Conservation (phyloP, 2,888 invertebrate species). For the Seladonia tumulorum region DNA sequence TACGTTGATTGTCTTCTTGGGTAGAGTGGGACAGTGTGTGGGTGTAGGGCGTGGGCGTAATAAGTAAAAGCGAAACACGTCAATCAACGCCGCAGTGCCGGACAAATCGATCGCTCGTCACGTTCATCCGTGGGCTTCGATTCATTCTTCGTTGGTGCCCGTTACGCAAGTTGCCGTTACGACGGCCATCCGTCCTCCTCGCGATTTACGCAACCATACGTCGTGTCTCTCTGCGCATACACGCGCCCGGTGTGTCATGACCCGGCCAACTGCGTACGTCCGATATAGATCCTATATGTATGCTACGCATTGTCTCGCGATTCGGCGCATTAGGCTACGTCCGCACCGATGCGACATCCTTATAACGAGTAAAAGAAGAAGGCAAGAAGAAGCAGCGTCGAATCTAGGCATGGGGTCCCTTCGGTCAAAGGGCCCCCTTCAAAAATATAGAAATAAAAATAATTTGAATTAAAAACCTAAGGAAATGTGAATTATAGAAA, state of each 20-base stretch:
- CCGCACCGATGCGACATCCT: too few species aligned
- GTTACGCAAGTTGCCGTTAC: slow-evolving; percentile 60
- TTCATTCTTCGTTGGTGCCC: slow-evolving; percentile 43
- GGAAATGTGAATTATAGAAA: too few species aligned
- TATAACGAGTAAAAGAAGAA: too few species aligned
- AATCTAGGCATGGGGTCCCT: too few species aligned
- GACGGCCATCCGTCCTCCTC: slow-evolving; percentile 27
- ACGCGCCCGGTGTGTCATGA: slow-evolving; percentile 19
- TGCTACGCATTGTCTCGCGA: not conserved
- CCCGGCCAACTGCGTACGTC: slow-evolving; percentile 59
- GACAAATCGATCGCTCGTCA: slow-evolving; percentile 52
- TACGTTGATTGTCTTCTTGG: slow-evolving; percentile 23
- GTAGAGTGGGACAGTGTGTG: not conserved
- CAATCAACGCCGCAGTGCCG: slow-evolving; percentile 62
- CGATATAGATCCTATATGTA: not conserved
- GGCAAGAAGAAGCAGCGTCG: too few species aligned
- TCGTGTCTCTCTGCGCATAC: slow-evolving; percentile 3
- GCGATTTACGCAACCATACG: slow-evolving; percentile 60
- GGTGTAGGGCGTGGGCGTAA: slow-evolving; percentile 42
- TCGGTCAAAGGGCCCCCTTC: too few species aligned
- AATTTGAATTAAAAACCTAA: too few species aligned
- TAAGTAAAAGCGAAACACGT: slow-evolving; percentile 60
- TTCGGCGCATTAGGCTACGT: not conserved
- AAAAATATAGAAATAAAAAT: too few species aligned
- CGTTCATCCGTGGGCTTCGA: slow-evolving; percentile 35